These are phyloP conservation scores for Drosophila niveifrons DNA, from an alignment of 2,888 invertebrate genomes.

Conservation along the genomic window DNA sequence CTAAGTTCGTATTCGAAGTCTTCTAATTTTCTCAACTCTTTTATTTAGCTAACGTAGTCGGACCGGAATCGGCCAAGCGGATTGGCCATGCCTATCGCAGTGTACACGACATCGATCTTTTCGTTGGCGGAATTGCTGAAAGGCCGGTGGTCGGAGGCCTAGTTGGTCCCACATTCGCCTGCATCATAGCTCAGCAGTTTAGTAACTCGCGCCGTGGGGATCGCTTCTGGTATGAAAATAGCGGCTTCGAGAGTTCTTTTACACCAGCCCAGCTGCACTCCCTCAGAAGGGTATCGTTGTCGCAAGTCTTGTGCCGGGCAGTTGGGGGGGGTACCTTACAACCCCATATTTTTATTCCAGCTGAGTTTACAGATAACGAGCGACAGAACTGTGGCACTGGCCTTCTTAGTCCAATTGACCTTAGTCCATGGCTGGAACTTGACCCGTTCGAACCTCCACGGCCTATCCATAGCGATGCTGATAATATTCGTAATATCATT, in stretches of 20 bases:
- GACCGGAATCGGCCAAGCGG: slow-evolving; percentile 88
- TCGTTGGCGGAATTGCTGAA: slow-evolving; percentile 92
- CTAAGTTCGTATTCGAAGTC: background rate
- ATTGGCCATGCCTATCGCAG: slow-evolving; percentile 88
- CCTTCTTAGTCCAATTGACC: slow-evolving; percentile 80
- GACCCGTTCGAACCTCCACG: slow-evolving; percentile 79
- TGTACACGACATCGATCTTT: slow-evolving; percentile 94
- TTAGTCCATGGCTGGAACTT: slow-evolving; percentile 84
- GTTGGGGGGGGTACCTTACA: slow-evolving; percentile 85
- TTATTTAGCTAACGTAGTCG: slow-evolving; percentile 87
- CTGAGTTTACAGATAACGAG: slow-evolving; percentile 82
- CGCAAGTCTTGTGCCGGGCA: slow-evolving; percentile 87
- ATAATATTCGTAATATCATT: slow-evolving; percentile 64
- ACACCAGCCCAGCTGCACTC: slow-evolving; percentile 91
- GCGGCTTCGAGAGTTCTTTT: slow-evolving; percentile 90
- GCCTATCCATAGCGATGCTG: slow-evolving; percentile 40
- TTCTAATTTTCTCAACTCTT: background rate
- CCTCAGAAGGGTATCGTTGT: slow-evolving; percentile 89
- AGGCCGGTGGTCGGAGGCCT: slow-evolving; percentile 90
- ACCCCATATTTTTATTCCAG: slow-evolving; percentile 84
- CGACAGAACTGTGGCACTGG: slow-evolving; percentile 82
- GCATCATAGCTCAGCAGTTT: slow-evolving; percentile 95
- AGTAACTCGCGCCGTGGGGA: slow-evolving; percentile 91
- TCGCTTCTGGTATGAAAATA: slow-evolving; percentile 94
- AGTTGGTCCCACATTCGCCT: slow-evolving; percentile 95